These are phyloP conservation scores for Hetaerina titia DNA, from an alignment of 2,888 invertebrate species.

Conservation along the genomic window DNA sequence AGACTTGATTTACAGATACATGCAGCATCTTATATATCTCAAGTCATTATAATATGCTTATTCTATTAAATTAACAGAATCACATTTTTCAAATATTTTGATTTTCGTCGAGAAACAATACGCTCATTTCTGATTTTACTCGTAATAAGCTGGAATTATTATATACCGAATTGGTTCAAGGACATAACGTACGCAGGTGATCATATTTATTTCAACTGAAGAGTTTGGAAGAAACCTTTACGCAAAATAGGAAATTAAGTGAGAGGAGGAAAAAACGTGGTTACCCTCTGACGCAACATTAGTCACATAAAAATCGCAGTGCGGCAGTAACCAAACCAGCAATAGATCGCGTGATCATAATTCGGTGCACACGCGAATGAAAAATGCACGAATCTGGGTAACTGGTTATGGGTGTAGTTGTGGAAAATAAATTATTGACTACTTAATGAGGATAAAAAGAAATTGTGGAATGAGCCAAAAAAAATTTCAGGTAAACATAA, in stretches of 20 bases:
- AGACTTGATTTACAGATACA: no score
- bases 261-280: neutral
- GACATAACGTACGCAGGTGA: no score
- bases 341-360: neutral
- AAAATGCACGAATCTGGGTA: neutral
- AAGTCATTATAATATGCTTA: no score
- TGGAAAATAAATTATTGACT: neutral
- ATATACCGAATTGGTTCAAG: no score
- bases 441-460: neutral
- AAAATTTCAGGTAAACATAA: neutral
- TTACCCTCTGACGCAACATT: neutral
- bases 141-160: no score
- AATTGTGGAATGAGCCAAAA: neutral
- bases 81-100: no score
- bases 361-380: neutral
- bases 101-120: no score
- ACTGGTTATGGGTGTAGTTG: neutral
- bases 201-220: neutral
- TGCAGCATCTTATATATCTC: no score
- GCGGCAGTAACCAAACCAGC: neutral
- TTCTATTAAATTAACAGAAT: no score
- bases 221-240: neutral
- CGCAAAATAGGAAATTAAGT: neutral
- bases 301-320: neutral
- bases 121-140: no score